Evolutionary conservation across 2,888 invertebrate genomes (phyloP).

Genomic region (Tetragonula carbonaria): DNA sequence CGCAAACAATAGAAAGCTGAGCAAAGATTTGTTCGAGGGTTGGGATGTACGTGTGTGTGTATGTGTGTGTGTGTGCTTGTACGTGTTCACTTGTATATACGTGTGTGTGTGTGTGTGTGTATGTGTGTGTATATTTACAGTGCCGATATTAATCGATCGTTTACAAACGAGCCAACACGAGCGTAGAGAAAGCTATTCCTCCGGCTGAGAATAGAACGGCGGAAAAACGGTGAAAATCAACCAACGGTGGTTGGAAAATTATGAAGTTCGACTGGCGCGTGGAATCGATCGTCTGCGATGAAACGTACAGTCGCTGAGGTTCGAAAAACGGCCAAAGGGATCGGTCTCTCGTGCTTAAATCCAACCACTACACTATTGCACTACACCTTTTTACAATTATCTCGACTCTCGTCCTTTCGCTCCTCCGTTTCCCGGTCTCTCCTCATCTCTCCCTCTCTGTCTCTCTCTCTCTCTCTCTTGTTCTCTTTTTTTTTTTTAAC

Average conservation of each 20-base stretch:
- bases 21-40: conserved; percentile 80
- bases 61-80: conserved; percentile 46
- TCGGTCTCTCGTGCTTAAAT: conserved; percentile 32
- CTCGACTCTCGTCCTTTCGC: conserved; percentile 1
- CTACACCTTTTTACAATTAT: conserved; percentile 72
- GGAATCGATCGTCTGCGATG: conserved; percentile 24
- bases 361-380: conserved; percentile 68
- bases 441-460: not conserved
- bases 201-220: conserved; percentile 26
- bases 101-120: conserved; percentile 73
- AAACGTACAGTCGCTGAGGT: conserved; percentile 23
- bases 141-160: conserved; percentile 79
- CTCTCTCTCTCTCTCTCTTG: not conserved
- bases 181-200: conserved; percentile 26
- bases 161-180: conserved; percentile 47
- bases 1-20: conserved; percentile 80
- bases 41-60: conserved; percentile 48
- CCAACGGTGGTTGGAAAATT: conserved; percentile 17
- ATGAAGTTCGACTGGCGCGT: conserved; percentile 22
- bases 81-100: too few relatives aligned
- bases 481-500: conserved; percentile 68
- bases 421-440: not conserved
- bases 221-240: not conserved
- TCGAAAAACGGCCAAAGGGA: conserved; percentile 4
- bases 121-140: conserved; percentile 80